Evolutionary conservation across 2,797 vertebrate species (phyloP), one percentile per base, ranked within the genome.

Genomic region (Anableps anableps): DNA sequence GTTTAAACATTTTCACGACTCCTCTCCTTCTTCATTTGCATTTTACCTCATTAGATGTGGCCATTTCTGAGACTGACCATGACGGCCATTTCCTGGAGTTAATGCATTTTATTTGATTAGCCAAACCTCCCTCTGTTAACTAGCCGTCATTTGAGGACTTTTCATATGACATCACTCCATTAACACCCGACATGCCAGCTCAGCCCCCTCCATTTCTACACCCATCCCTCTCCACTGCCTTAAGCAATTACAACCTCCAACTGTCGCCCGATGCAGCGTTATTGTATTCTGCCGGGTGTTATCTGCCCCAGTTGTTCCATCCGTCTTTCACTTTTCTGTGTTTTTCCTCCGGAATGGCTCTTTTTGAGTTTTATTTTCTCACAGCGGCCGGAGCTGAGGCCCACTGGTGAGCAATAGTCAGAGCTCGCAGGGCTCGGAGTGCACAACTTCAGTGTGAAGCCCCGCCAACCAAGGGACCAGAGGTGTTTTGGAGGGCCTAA

Each of bases 401-500:
- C 89, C 90, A 89, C 85, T 72, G 85, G 93, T 92, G 93, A 90
- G 92, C 88, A 87, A 86, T 85, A 83, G 83, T 58, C 79, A 34
- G 86, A 75, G 82, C 92, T 90, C 86, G 17, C 88, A 88, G 92
- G 87, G 91, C 88, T 92, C 88, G 77, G 89, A 91, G 93, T 92
- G 94, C 92, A 87, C 83, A 77, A 70, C 91, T 88, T 71, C 85
- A 72, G 91, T 76, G 89, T 77, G 72, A 92, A 92, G 91, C 89
- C 91, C 84, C 17, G 81, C 90, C 93, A 89, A 85, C 92, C 94
- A 85, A 89, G 94, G 96, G 96, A 95, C 90, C 88, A 92, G 94
- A 96, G 92, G 95, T 96, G 95, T 96, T 96, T 96, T 92, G 93
- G 94, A 96, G 95, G 95, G 96, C 96, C 97, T 99, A 99, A 99